Conservation (phyloP, 2,113 vertebrate genomes). For the Myodes glareolus region DNA sequence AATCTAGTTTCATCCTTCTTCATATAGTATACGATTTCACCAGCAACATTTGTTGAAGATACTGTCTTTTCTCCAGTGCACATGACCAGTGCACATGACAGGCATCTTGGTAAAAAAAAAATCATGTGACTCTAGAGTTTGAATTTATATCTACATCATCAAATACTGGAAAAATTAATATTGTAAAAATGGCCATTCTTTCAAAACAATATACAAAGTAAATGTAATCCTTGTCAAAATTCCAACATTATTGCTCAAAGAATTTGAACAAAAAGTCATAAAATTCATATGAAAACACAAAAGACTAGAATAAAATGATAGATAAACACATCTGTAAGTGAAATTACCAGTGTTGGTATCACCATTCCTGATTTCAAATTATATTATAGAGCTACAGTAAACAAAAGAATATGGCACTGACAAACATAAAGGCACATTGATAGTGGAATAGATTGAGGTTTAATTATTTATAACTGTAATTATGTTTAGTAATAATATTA, state of each 20-base stretch:
- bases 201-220: too few relatives aligned
- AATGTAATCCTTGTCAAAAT: not conserved
- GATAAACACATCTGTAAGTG: too few relatives aligned
- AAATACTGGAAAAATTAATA: not conserved
- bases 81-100: too few relatives aligned
- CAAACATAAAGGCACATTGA: not conserved
- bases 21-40: not conserved
- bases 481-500: not conserved
- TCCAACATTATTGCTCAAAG: not conserved
- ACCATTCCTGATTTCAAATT: not conserved
- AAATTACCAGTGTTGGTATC: not conserved
- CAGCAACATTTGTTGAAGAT: not conserved
- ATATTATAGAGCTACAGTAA: not conserved
- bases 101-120: not conserved
- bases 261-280: not conserved
- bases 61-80: not conserved
- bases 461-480: not conserved
- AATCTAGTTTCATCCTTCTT: not conserved
- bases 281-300: not conserved
- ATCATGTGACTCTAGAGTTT: not conserved
- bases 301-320: too few relatives aligned
- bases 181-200: not conserved
- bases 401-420: not conserved
- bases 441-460: not conserved
- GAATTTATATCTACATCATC: not conserved